Percentiles rank a stretch among this genome's conserved stretches.
phyloP scores from a whole-genome alignment of 2,797 vertebrate species.

The Mus caroli region DNA sequence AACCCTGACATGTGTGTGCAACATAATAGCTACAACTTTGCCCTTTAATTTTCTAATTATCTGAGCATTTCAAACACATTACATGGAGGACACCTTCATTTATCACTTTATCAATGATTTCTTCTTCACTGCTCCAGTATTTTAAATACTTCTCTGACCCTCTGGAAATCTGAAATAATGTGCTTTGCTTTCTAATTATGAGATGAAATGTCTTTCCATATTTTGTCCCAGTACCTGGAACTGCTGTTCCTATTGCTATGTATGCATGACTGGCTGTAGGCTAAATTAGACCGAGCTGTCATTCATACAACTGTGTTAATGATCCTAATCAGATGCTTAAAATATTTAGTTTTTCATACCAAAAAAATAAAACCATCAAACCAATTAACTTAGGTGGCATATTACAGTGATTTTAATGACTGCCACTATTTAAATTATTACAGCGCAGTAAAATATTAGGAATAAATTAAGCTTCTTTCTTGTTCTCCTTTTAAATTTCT shows the following conservation, averaged over 20 bases:
- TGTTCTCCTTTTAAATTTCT: slow-evolving; percentile 79
- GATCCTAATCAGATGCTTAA: slow-evolving; percentile 64
- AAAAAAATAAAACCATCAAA: slow-evolving; percentile 67
- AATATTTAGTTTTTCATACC: slow-evolving; percentile 52
- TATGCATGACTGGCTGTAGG: neutral
- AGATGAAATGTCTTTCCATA: neutral
- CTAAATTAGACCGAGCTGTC: slow-evolving; percentile 10
- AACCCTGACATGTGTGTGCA: neutral
- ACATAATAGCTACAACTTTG: neutral
- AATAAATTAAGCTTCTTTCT: slow-evolving; percentile 66
- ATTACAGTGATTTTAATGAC: slow-evolving; percentile 63
- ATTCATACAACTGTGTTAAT: slow-evolving; percentile 34
- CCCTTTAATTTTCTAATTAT: neutral
- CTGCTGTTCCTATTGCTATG: neutral
- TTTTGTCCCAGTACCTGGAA: neutral
- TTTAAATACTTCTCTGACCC: neutral
- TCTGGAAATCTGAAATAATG: neutral
- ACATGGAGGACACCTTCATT: neutral
- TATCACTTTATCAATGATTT: slow-evolving; percentile 46
- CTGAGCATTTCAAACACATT: neutral
- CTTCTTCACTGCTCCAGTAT: neutral
- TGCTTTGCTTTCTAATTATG: neutral
- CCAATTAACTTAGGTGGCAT: slow-evolving; percentile 55
- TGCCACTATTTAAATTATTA: slow-evolving; percentile 58
- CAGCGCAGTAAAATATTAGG: slow-evolving; percentile 53